Percentiles rank a stretch among this genome's conserved stretches.
Conservation (phyloP, 2,888 invertebrate genomes). For the Plagodis dolabraria region DNA sequence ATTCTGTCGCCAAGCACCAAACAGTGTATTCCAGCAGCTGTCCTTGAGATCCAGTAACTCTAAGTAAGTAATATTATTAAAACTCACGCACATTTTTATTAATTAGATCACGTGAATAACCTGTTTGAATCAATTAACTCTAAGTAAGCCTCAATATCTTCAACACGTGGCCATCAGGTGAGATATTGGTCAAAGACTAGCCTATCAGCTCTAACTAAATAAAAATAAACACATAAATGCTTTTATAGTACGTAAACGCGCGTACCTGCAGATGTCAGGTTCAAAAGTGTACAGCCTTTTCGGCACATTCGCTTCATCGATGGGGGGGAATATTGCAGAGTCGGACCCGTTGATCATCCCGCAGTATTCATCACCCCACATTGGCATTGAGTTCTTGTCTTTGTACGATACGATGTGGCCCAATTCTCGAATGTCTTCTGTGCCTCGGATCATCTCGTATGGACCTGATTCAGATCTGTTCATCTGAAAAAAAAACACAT, state of each 20-base stretch:
- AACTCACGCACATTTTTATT: too few species aligned
- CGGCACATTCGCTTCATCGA: slow-evolving; percentile 61
- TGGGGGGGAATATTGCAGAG: slow-evolving; percentile 81
- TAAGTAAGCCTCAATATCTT: too few species aligned
- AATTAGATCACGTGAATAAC: too few species aligned
- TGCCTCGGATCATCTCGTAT: slow-evolving; percentile 81
- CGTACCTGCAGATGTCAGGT: slow-evolving; percentile 85
- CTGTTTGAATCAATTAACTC: too few species aligned
- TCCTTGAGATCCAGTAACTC: too few species aligned
- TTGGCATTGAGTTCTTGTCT: slow-evolving; percentile 57
- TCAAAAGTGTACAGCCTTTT: slow-evolving; percentile 76
- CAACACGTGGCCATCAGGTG: too few species aligned
- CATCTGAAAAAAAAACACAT: slow-evolving; percentile 59
- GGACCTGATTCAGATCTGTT: slow-evolving; percentile 83
- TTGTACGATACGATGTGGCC: slow-evolving; percentile 80
- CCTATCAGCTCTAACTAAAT: too few species aligned
- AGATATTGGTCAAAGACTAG: too few species aligned
- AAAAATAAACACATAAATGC: too few species aligned
- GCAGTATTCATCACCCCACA: slow-evolving; percentile 76
- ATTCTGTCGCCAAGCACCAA: too few species aligned
- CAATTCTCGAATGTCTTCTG: slow-evolving; percentile 70
- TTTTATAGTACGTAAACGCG: not conserved
- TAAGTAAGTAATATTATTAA: too few species aligned
- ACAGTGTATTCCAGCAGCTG: too few species aligned
- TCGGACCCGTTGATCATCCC: slow-evolving; percentile 84